A percentile compares a stretch with the other conserved stretches of the same genome.
phyloP scores from a whole-genome alignment of 2,888 invertebrate species.

The Germaria angustata region DNA sequence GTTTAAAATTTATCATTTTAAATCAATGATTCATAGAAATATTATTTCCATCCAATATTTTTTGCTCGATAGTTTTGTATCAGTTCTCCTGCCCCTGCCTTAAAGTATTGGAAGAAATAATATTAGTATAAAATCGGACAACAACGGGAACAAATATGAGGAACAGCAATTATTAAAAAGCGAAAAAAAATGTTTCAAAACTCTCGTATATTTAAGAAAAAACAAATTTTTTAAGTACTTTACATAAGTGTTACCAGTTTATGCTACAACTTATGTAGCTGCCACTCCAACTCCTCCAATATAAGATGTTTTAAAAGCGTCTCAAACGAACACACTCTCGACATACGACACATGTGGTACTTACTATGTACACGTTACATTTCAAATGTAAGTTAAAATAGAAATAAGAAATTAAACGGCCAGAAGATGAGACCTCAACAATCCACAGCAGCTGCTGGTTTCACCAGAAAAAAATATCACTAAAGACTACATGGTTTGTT shows the following conservation, averaged over 20 bases:
- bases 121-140: too few species aligned
- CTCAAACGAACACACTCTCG: not conserved
- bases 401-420: not conserved
- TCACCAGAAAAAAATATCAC: conserved; percentile 37
- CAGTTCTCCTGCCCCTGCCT: too few species aligned
- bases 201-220: too few species aligned
- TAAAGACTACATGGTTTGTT: conserved; percentile 11
- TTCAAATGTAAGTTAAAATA: conserved; percentile 26
- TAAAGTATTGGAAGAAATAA: too few species aligned
- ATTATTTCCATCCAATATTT: too few species aligned
- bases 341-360: not conserved
- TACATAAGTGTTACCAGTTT: not conserved
- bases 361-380: not conserved
- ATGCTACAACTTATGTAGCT: not conserved
- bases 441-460: conserved; percentile 58
- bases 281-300: not conserved
- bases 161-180: too few species aligned
- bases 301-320: not conserved
- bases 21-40: too few species aligned
- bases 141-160: too few species aligned
- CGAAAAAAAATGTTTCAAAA: too few species aligned
- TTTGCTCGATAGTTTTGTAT: too few species aligned
- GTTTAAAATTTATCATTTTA: too few species aligned
- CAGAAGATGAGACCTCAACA: not conserved
- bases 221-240: not conserved